Evolutionary conservation across 2,797 vertebrate species (phyloP), one percentile per base, ranked within the genome.

Genomic region (Chlorospingus semifuscus): DNA sequence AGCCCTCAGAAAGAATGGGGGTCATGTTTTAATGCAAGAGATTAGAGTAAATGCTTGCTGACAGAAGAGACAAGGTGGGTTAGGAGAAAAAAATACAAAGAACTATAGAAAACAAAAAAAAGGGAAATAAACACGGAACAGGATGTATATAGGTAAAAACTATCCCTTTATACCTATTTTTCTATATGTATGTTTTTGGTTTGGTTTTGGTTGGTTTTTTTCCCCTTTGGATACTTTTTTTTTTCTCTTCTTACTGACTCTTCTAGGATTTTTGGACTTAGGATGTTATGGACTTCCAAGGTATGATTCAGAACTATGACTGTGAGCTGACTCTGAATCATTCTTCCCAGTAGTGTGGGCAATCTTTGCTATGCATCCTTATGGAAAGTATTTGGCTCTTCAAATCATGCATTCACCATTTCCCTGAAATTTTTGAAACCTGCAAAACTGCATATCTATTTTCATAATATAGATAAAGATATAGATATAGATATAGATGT

Each of bases 181-280:
- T 83, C 24, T 61, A 4, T 65, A 23, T 29, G 36, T 3, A 24
- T 26, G 1, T 3, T 44, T 50, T 34, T 11, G 14, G 0, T 10
- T 29, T 39, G 6, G 3, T 24, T 41, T 70, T 8, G 12, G 3
- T n/a, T n/a, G 15, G 4, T 12, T n/a, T 61, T 61, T 44, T 55
- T 11, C 13, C 5, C 2, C 1, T 42, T 57, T 34, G 0, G 1
- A 61, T 37, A 17, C 5, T 2, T n/a, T 19, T 36, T 32, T 9
- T 18, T 20, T 26, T 46, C 3, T 24, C 23, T 66, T 55, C 11
- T 50, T 32, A 65, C 20, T 57, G 46, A 65, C 15, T 50, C 34
- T 76, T 91, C 59, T 42, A 17, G 17, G 16, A 42, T 66, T 85
- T 34, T 77, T 74, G 16, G 20, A 22, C 27, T 72, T 84, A 69